Conservation (phyloP, 2,113 vertebrate species). For the Corynorhinus townsendii region DNA sequence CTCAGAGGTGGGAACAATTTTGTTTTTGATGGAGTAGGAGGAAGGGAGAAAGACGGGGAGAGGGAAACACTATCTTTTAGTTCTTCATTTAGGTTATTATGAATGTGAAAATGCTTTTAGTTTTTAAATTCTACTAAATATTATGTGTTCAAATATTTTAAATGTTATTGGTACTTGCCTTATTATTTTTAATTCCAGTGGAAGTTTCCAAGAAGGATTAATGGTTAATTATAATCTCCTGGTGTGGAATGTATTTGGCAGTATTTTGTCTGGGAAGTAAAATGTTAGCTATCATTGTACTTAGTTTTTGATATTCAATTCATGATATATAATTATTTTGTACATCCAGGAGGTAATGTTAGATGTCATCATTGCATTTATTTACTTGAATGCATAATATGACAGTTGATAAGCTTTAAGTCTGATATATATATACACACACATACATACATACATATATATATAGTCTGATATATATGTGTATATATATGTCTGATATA, state of each 20-base stretch:
- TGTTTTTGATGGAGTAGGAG: background rate
- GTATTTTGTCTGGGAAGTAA: background rate
- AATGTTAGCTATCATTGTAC: background rate
- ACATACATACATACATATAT: background rate
- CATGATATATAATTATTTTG: background rate
- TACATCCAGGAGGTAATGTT: background rate
- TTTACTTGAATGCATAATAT: background rate
- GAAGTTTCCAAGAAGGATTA: background rate
- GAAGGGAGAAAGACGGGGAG: background rate
- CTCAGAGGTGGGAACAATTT: background rate
- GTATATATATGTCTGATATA: no score
- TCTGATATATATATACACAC: background rate
- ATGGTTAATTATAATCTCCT: background rate
- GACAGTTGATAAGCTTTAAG: slow-evolving; percentile 8
- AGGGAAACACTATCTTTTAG: background rate
- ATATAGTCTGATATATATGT: no score
- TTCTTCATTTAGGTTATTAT: background rate
- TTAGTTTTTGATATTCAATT: background rate
- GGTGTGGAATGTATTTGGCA: background rate
- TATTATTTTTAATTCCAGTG: background rate
- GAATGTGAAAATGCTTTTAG: background rate
- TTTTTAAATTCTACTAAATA: background rate
- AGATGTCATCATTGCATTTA: background rate
- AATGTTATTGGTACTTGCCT: slow-evolving; percentile 2
- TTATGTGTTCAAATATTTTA: background rate